These are phyloP conservation scores for Trilocha varians DNA, from an alignment of 2,888 invertebrate species.

Conservation along the genomic window DNA sequence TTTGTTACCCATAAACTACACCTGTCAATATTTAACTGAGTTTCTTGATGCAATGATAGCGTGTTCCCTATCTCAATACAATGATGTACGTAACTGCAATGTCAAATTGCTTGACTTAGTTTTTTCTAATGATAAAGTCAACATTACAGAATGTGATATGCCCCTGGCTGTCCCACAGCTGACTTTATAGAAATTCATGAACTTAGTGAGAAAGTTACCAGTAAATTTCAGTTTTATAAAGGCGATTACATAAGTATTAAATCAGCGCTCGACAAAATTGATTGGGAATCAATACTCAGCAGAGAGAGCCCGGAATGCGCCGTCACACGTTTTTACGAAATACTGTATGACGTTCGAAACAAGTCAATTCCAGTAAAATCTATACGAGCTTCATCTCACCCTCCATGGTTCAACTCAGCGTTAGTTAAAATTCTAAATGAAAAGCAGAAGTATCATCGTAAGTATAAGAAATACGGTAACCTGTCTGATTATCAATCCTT, in stretches of 20 bases:
- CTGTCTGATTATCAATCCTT: background rate
- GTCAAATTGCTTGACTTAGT: background rate
- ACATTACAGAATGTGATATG: background rate
- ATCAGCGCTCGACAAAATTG: background rate
- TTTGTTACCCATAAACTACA: background rate
- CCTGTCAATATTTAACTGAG: background rate
- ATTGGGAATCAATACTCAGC: background rate
- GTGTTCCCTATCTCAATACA: background rate
- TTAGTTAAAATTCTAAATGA: background rate
- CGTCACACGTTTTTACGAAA: background rate
- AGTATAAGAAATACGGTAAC: background rate
- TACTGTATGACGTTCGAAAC: background rate
- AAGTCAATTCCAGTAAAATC: background rate
- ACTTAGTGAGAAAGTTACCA: background rate
- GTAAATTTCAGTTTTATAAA: background rate
- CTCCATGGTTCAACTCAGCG: background rate
- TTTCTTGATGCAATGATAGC: constrained; percentile 1
- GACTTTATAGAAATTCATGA: background rate
- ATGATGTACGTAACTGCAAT: background rate
- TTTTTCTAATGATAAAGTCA: background rate
- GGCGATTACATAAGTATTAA: background rate
- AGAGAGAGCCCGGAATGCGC: background rate
- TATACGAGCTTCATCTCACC: background rate
- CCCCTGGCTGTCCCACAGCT: background rate
- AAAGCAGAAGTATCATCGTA: background rate